Base-by-base conservation (phyloP, 2,113 vertebrate genomes). In the Cinclus mexicanus region DNA sequence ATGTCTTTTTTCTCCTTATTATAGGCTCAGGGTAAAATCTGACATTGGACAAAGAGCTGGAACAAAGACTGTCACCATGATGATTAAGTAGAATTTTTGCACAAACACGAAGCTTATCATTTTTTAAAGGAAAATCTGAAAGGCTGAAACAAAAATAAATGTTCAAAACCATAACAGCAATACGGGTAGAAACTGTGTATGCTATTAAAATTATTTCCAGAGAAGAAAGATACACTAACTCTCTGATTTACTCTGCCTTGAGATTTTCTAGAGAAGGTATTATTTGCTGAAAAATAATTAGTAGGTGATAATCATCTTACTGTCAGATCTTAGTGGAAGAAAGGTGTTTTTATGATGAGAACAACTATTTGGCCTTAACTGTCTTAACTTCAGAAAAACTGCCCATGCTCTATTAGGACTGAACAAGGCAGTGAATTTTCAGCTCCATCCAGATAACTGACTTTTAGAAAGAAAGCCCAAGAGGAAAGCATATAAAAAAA, bases 41-140 rank as follows among this genome's bases (percentile, higher is more conserved):
- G 89, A 91, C 74, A 91, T 91, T 55, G 70, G 41, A 87, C 70
- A 91, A 93, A 93, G 65, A 79, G 56, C 72, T 90, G 72, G 76
- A 89, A 87, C 71, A 92, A 95, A 90, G 87, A 93, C 68, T 88
- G 72, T 90, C 90, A 89, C 60, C 80, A 25, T 24, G 75, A 93
- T 88, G 85, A 87, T 90, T 93, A 95, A 92, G 71, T 86, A 79
- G 52, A 83, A 88, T 88, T 89, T 94, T 89, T 90, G 68, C 75
- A 95, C 67, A 67, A 85, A 91, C 0, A 3, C 88, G 68, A 93
- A 92, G 84, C 92, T 92, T 90, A 56, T 90, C 44, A 80, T 83
- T 93, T 95, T 80, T 63, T 10, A 15, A 64, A 31, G 59, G 93
- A 94, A 94, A 94, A 96, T 93, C n/a, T 87, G 83, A 92, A 35